A percentile compares a stretch with the other conserved stretches of the same genome.
Conservation (phyloP, 2,113 vertebrate species). For the Lophochroa leadbeateri region DNA sequence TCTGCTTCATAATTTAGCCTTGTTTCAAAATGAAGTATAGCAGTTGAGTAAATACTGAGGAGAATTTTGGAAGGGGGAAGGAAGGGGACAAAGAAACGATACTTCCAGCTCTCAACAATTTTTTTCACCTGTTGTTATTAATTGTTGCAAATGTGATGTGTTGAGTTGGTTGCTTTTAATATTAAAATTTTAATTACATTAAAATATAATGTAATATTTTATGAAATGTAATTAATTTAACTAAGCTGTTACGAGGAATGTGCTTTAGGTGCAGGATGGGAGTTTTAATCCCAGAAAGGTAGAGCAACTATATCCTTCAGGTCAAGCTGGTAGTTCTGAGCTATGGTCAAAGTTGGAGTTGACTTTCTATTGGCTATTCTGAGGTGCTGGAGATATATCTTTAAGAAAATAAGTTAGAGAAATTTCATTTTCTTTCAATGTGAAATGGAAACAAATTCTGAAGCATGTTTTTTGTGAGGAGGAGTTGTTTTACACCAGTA, state of each 20-base stretch:
- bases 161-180: neutral
- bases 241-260: neutral
- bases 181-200: too few relatives aligned
- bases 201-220: neutral
- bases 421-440: neutral
- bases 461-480: neutral
- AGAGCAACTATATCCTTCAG: neutral
- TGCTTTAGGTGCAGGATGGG: neutral
- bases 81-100: neutral
- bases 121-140: neutral
- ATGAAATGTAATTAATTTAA: neutral
- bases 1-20: neutral
- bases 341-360: neutral
- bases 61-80: neutral
- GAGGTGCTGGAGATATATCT: neutral
- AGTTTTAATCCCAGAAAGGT: neutral
- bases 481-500: neutral
- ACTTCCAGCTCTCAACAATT: neutral
- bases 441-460: neutral
- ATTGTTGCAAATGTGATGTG: neutral
- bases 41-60: neutral
- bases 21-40: neutral
- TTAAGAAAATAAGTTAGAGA: neutral
- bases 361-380: neutral
- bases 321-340: neutral